Conservation (phyloP, 2,888 invertebrate species). For the Oxystoma pomonae region DNA sequence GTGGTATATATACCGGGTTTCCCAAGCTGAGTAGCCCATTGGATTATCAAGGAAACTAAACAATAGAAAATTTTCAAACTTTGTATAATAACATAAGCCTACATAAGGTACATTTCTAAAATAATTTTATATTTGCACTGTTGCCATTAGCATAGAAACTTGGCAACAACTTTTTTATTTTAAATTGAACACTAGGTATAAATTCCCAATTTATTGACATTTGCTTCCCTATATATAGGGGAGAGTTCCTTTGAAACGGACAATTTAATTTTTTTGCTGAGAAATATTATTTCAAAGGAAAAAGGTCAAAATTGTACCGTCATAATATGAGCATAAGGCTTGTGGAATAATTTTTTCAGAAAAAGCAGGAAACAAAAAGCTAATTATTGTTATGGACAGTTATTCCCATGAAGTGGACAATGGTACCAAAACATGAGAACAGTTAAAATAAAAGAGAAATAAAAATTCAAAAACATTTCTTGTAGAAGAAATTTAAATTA, state of each 20-base stretch:
- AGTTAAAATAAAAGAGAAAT: slow-evolving; percentile 2
- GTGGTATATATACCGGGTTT: no score
- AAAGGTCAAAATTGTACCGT: slow-evolving; percentile 9
- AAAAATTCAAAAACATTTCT: slow-evolving; percentile 8
- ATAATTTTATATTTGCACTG: no score
- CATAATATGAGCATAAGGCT: slow-evolving; percentile 5
- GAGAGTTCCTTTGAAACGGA: slow-evolving; percentile 13
- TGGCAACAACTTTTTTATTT: no score
- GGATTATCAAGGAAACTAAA: no score
- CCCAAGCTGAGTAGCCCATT: no score
- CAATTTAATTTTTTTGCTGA: slow-evolving; percentile 11
- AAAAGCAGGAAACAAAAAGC: background rate
- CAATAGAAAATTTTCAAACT: no score
- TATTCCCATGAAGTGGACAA: slow-evolving; percentile 12
- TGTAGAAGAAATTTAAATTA: slow-evolving; percentile 11
- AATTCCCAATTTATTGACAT: no score
- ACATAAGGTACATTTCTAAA: no score
- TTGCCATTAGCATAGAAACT: no score
- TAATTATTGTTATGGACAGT: slow-evolving; percentile 13
- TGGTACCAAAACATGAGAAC: slow-evolving; percentile 9
- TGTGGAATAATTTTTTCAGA: slow-evolving; percentile 4
- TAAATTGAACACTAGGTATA: no score
- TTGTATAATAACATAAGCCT: no score
- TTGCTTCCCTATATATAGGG: slow-evolving; percentile 9
- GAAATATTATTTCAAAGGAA: slow-evolving; percentile 10